Evolutionary conservation across 2,797 vertebrate genomes (phyloP).

Genomic region (Myoxocephalus aenaeus): DNA sequence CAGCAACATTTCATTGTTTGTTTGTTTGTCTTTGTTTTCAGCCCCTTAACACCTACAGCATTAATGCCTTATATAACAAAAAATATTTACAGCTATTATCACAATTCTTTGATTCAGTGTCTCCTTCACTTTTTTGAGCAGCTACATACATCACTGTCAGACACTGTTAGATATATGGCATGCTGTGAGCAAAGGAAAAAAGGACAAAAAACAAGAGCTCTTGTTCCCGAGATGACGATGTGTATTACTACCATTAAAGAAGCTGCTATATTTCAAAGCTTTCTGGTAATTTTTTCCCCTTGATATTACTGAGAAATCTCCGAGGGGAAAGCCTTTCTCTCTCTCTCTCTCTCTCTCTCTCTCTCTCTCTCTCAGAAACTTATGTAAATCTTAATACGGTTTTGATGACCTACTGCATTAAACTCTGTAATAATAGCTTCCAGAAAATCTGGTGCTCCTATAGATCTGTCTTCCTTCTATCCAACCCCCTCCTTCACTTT

Average conservation of each 20-base stretch:
- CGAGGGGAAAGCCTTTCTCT: slow-evolving; percentile 30
- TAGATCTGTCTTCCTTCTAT: slow-evolving; percentile 31
- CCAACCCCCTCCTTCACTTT: slow-evolving; percentile 8
- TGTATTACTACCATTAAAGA: slow-evolving; percentile 59
- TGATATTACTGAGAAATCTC: slow-evolving; percentile 46
- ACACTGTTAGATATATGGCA: slow-evolving; percentile 9
- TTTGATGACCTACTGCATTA: slow-evolving; percentile 78
- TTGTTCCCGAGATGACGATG: slow-evolving; percentile 35
- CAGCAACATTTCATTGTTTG: neutral
- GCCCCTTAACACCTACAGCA: neutral
- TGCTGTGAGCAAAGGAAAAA: slow-evolving; percentile 30
- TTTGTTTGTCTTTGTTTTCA: neutral
- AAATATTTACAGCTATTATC: slow-evolving; percentile 2
- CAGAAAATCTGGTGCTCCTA: slow-evolving; percentile 45
- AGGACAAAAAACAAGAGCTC: slow-evolving; percentile 3
- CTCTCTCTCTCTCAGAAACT: slow-evolving; percentile 56
- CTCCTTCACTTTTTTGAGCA: slow-evolving; percentile 9
- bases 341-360: neutral
- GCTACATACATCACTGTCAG: slow-evolving; percentile 51
- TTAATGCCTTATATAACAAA: neutral
- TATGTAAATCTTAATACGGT: slow-evolving; percentile 79
- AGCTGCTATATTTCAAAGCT: slow-evolving; percentile 42
- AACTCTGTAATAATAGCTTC: slow-evolving; percentile 72
- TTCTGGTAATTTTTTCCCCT: slow-evolving; percentile 16
- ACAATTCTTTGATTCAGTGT: neutral